A percentile compares a stretch with the other conserved stretches of the same genome.
These are phyloP conservation scores for Hippasteria phrygiana DNA, from an alignment of 53 echinoderm and acorn worm genomes.

Conservation along the genomic window DNA sequence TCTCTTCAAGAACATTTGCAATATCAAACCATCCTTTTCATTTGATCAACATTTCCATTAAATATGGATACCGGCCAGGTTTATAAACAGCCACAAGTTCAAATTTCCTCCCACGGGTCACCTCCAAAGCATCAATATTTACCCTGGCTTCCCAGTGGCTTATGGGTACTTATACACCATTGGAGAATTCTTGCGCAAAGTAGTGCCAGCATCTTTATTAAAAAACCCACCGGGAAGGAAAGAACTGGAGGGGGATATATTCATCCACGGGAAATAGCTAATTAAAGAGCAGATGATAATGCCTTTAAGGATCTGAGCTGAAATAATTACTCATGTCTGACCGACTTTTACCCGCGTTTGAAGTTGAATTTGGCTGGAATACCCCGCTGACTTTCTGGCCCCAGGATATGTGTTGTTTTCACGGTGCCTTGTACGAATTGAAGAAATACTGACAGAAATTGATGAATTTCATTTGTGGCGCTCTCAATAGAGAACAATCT, in stretches of 20 bases:
- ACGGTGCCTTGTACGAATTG: too few species aligned
- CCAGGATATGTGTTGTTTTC: too few species aligned
- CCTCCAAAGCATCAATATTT: not conserved
- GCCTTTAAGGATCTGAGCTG: not conserved
- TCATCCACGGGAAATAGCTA: conserved; percentile 3
- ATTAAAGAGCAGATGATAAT: conserved; percentile 31
- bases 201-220: conserved; percentile 1
- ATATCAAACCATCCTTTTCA: too few species aligned
- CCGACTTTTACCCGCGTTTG: too few species aligned
- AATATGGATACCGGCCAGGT: too few species aligned
- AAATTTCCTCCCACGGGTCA: not conserved
- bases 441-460: too few species aligned
- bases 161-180: not conserved
- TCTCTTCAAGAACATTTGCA: too few species aligned
- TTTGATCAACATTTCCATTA: too few species aligned
- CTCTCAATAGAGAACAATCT: too few species aligned
- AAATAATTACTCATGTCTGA: conserved; percentile 38
- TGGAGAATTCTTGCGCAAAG: not conserved
- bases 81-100: too few species aligned
- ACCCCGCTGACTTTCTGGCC: not conserved
- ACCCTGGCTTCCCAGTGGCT: not conserved
- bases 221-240: conserved; percentile 15
- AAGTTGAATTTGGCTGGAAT: not conserved
- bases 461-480: too few species aligned
- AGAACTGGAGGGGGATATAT: not conserved